A percentile compares a stretch with the other conserved stretches of the same genome.
Evolutionary conservation across 2,888 invertebrate species (phyloP).

Genomic region (Antitype chi): DNA sequence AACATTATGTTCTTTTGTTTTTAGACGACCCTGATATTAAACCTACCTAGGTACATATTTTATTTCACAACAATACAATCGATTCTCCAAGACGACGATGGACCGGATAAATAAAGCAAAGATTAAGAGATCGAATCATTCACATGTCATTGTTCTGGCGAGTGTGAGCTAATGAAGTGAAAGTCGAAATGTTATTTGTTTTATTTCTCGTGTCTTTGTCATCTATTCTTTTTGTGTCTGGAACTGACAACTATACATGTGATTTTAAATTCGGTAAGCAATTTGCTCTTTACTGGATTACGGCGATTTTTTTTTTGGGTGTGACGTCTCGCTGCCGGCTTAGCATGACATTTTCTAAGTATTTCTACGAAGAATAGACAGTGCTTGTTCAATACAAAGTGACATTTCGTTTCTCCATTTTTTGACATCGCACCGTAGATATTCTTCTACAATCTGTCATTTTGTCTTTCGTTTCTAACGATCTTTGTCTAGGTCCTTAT

Average conservation of each 20-base stretch:
- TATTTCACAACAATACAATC: background rate
- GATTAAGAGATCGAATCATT: background rate
- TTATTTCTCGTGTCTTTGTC: constrained; percentile 2
- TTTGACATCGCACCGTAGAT: no score
- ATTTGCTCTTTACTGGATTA: background rate
- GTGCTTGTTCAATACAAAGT: no score
- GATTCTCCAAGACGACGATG: background rate
- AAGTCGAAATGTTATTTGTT: background rate
- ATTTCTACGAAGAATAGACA: no score
- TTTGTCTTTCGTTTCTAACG: no score
- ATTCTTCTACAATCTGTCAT: no score
- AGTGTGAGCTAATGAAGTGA: background rate
- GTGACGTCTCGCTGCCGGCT: no score
- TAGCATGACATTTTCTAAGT: no score
- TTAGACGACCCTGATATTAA: background rate
- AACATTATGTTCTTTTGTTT: background rate
- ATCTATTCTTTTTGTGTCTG: background rate
- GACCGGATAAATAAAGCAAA: background rate
- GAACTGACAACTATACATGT: background rate
- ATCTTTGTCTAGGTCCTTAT: no score
- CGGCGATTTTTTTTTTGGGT: no score
- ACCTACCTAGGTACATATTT: no score
- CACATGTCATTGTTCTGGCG: background rate
- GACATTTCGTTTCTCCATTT: no score
- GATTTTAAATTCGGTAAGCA: constrained; percentile 40